These are phyloP conservation scores for Chymomyza costata DNA, from an alignment of 1,140 invertebrate species.

Conservation along the genomic window DNA sequence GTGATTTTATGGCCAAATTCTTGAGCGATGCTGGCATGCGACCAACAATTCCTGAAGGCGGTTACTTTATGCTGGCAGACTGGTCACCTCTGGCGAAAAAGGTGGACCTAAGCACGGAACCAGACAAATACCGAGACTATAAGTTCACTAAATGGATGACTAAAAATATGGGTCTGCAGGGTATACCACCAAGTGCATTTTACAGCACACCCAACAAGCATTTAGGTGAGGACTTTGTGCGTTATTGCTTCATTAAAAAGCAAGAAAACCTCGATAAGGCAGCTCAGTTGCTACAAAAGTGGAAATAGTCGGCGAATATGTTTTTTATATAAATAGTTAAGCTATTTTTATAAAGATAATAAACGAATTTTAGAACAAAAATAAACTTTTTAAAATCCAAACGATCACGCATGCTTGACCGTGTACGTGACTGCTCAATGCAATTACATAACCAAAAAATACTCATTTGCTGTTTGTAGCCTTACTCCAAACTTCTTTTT, in stretches of 20 bases:
- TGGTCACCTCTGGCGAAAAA: conserved; percentile 85
- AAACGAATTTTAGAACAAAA: conserved; percentile 5
- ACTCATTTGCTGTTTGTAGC: conserved; percentile 36
- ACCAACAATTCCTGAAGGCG: conserved; percentile 95
- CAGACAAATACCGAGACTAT: conserved; percentile 88
- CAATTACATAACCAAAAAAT: conserved; percentile 46
- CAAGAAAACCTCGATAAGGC: conserved; percentile 85
- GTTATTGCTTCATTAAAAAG: conserved; percentile 96
- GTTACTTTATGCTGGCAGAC: conserved; percentile 97
- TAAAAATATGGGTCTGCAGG: conserved; percentile 93
- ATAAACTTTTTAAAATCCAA: conserved; percentile 37
- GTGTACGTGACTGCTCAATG: conserved; percentile 8
- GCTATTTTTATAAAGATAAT: conserved; percentile 1
- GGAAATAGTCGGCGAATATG: conserved; percentile 75
- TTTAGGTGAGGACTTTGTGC: conserved; percentile 90
- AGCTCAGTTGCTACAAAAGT: conserved; percentile 79
- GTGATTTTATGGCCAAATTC: conserved; percentile 88
- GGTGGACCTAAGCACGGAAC: conserved; percentile 81
- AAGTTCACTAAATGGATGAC: conserved; percentile 96
- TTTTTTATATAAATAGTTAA: too few species aligned
- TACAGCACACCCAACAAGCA: conserved; percentile 89
- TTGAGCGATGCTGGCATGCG: conserved; percentile 89
- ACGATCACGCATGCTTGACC: conserved; percentile 20
- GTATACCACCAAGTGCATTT: conserved; percentile 96
- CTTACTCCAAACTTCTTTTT: conserved; percentile 68